These are phyloP conservation scores for Melanotaenia nigrans DNA, from an alignment of 2,797 vertebrate species.

Conservation along the genomic window DNA sequence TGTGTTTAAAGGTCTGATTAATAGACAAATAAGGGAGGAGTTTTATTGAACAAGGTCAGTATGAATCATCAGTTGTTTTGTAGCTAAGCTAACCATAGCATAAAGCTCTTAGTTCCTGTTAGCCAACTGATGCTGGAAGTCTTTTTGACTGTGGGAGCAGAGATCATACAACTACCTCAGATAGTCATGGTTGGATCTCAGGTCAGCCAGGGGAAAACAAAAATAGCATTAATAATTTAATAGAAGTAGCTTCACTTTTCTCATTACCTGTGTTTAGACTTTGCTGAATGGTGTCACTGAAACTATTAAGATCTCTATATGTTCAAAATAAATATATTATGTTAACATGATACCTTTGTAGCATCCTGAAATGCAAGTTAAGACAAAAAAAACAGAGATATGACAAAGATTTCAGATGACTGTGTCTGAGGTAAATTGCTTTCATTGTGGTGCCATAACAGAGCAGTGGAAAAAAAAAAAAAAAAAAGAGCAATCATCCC, in stretches of 20 bases:
- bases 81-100: constrained; percentile 43
- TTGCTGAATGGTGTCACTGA: background rate
- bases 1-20: constrained; percentile 35
- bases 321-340: background rate
- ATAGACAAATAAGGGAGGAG: constrained; percentile 15
- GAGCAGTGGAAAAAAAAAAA: constrained; percentile 90
- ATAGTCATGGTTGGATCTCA: constrained; percentile 87
- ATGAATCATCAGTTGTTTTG: background rate
- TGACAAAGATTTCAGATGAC: background rate
- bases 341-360: background rate
- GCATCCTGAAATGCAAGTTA: background rate
- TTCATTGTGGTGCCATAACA: constrained; percentile 61
- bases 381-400: background rate
- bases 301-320: background rate
- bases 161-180: constrained; percentile 86
- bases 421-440: constrained; percentile 3
- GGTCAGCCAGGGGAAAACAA: constrained; percentile 68
- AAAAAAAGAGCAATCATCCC: constrained; percentile 9
- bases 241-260: too few relatives aligned
- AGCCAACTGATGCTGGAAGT: constrained; percentile 75
- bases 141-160: constrained; percentile 84
- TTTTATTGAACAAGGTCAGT: constrained; percentile 37
- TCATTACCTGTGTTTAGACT: background rate
- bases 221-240: too few relatives aligned
- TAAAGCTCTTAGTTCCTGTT: constrained; percentile 52